These are phyloP conservation scores for Emesis furor DNA, from an alignment of 2,888 invertebrate genomes.

Conservation along the genomic window DNA sequence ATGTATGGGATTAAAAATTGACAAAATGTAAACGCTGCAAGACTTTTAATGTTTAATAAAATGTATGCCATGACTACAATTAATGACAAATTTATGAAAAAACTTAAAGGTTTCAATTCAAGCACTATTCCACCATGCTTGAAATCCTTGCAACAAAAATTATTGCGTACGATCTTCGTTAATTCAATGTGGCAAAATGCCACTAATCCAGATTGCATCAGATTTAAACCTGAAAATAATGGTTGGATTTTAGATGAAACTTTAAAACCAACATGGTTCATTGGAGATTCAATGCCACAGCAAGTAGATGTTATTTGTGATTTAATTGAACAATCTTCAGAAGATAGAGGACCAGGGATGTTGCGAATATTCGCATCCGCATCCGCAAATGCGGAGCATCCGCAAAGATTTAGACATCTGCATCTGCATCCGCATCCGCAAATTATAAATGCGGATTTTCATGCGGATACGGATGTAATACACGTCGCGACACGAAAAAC, in stretches of 20 bases:
- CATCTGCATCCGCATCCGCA: too few relatives aligned
- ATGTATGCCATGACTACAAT: constrained; percentile 24
- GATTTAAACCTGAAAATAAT: constrained; percentile 24
- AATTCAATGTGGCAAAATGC: constrained; percentile 22
- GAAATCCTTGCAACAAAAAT: constrained; percentile 32
- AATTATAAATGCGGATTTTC: too few relatives aligned
- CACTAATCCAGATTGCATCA: constrained; percentile 20
- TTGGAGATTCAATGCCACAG: constrained; percentile 22
- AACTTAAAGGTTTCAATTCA: constrained; percentile 57
- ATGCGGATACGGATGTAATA: too few relatives aligned
- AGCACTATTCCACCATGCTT: constrained; percentile 51
- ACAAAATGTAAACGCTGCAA: constrained; percentile 43
- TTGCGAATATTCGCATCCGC: too few relatives aligned
- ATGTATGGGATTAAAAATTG: constrained; percentile 42
- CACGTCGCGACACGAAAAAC: too few relatives aligned
- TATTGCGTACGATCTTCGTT: constrained; percentile 14
- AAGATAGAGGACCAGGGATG: too few relatives aligned
- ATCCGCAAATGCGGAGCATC: too few relatives aligned
- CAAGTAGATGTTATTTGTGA: constrained; percentile 25
- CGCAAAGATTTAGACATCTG: too few relatives aligned
- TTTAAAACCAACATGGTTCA: constrained; percentile 19
- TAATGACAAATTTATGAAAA: constrained; percentile 49
- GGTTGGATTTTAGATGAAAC: constrained; percentile 21
- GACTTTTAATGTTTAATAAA: constrained; percentile 44
- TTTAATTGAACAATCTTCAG: constrained; percentile 21